Percentiles rank a stretch among this genome's conserved stretches.
phyloP scores from a whole-genome alignment of 2,113 vertebrate species.

The Scopus umbretta region DNA sequence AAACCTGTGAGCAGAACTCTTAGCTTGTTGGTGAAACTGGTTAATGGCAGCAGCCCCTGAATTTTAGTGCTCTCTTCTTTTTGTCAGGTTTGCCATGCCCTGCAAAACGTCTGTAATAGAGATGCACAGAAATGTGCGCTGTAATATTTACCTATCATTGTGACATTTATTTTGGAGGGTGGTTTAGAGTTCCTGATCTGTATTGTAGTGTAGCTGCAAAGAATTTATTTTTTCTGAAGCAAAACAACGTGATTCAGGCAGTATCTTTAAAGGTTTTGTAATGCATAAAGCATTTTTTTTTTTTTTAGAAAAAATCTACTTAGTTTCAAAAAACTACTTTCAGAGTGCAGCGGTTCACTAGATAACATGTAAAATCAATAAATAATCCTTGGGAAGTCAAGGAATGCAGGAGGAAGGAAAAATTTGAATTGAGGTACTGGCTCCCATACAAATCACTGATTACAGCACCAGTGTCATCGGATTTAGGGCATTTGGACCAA shows the following conservation, averaged over 20 bases:
- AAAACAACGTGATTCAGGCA: background rate
- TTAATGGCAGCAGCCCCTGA: background rate
- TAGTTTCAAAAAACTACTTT: background rate
- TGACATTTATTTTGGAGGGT: background rate
- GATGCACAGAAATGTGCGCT: background rate
- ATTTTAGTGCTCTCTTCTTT: background rate
- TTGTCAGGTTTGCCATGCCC: background rate
- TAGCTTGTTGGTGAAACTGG: background rate
- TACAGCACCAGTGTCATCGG: background rate
- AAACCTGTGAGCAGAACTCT: background rate
- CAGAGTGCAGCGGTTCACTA: background rate
- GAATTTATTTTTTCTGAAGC: background rate
- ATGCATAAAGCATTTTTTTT: background rate
- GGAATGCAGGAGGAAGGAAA: background rate
- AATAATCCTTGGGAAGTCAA: background rate
- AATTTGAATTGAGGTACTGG: background rate
- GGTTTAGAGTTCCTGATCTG: background rate
- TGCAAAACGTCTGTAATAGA: background rate
- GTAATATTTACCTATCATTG: background rate
- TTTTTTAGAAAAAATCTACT: background rate
- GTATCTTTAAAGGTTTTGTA: background rate
- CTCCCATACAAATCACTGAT: background rate
- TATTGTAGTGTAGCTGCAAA: background rate
- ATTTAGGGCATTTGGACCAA: background rate
- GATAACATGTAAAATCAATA: background rate